Conservation (phyloP, 2,797 vertebrate genomes). For the Cyclura pinguis region DNA sequence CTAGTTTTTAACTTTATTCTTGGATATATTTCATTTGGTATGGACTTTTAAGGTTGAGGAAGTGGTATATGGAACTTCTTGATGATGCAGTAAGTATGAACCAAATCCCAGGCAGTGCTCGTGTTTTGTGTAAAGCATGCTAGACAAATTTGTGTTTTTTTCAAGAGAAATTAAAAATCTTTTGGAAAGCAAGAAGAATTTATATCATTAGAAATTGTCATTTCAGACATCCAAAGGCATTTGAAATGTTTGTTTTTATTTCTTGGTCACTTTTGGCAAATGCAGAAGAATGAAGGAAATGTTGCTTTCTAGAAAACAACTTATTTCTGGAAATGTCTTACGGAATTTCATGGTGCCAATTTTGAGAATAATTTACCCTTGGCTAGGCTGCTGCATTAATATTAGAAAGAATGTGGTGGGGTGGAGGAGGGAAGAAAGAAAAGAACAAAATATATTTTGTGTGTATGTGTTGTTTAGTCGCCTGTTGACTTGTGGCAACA, state of each 20-base stretch:
- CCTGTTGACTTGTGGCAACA: too few species aligned
- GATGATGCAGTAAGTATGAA: too few species aligned
- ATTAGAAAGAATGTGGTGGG: not conserved
- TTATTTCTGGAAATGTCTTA: not conserved
- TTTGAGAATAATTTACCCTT: not conserved
- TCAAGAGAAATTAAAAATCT: not conserved
- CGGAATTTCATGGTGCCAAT: not conserved
- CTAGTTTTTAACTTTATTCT: not conserved
- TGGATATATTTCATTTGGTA: not conserved
- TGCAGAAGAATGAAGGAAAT: not conserved
- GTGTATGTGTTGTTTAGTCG: not conserved
- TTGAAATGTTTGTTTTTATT: not conserved
- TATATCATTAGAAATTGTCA: not conserved
- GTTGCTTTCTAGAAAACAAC: slow-evolving; percentile 16
- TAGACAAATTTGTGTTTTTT: not conserved
- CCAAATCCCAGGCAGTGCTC: not conserved
- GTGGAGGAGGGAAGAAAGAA: not conserved
- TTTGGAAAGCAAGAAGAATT: not conserved
- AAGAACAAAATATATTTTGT: slow-evolving; percentile 1
- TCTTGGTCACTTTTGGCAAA: not conserved
- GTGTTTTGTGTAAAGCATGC: not conserved
- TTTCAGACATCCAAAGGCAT: not conserved
- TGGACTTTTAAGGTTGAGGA: not conserved
- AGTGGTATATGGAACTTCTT: not conserved
- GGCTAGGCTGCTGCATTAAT: not conserved